A percentile compares a stretch with the other conserved stretches of the same genome.
Evolutionary conservation across 64 coral and sea anemone genomes (phyloP).

Genomic region (Cladopsammia gracilis): DNA sequence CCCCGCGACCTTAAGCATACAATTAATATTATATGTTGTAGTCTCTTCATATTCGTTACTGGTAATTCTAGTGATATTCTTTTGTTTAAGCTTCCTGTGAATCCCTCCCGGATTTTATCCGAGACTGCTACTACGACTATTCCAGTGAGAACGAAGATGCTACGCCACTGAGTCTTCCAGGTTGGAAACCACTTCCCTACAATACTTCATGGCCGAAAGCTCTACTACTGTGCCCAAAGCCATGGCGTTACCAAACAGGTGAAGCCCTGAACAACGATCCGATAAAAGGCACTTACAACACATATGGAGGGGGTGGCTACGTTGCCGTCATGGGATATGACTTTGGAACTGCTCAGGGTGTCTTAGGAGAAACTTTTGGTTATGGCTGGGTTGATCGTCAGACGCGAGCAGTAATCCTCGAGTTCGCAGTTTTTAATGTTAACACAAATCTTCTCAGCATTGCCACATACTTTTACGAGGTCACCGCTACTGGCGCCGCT

Average conservation of each 20-base stretch:
- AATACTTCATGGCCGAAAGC: conserved; percentile 16
- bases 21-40: too few relatives aligned
- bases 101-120: background rate
- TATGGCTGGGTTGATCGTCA: conserved; percentile 62
- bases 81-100: conserved; percentile 32
- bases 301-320: conserved; percentile 81
- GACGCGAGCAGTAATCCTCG: conserved; percentile 71
- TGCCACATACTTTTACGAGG: conserved; percentile 67
- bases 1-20: too few relatives aligned
- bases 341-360: conserved; percentile 2
- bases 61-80: too few relatives aligned
- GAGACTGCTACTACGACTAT: conserved; percentile 51
- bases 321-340: conserved; percentile 69
- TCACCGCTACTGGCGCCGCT: conserved; percentile 25
- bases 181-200: conserved; percentile 39
- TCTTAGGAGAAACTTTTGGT: background rate
- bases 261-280: background rate
- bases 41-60: too few relatives aligned
- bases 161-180: conserved; percentile 7
- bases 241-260: conserved; percentile 71
- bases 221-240: conserved; percentile 57
- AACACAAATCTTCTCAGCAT: conserved; percentile 63
- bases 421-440: conserved; percentile 67
- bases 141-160: conserved; percentile 11
- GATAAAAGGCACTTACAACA: background rate